Conservation (phyloP, 2,797 vertebrate species). For the Loris lydekkerianus region DNA sequence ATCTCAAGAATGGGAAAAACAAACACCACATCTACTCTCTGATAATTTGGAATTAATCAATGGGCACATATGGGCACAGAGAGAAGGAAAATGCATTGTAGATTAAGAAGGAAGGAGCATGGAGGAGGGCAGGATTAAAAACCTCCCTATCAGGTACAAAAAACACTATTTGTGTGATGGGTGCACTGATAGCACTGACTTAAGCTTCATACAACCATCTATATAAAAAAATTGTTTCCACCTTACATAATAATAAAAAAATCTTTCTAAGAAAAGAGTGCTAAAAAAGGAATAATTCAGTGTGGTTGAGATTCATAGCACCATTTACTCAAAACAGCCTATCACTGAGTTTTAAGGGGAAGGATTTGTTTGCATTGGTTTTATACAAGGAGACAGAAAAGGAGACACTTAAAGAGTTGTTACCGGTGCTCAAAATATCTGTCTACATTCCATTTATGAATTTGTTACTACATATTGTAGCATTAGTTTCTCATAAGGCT, state of each 20-base stretch:
- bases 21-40: not conserved
- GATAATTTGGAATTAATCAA: not conserved
- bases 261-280: not conserved
- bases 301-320: not conserved
- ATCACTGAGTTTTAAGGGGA: not conserved
- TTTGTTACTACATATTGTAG: not conserved
- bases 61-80: not conserved
- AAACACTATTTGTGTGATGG: not conserved
- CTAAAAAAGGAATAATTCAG: conserved; percentile 13
- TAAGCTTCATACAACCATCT: not conserved
- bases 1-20: not conserved
- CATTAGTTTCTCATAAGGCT: not conserved
- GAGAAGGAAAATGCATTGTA: not conserved
- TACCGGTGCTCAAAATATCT: not conserved
- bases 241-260: not conserved
- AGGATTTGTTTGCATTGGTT: not conserved
- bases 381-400: not conserved
- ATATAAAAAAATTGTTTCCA: not conserved
- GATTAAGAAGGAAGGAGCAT: not conserved
- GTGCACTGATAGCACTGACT: not conserved
- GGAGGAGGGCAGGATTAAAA: not conserved
- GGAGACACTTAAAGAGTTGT: not conserved
- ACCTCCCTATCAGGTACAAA: not conserved
- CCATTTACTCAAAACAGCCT: not conserved
- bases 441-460: not conserved